Conservation (phyloP, 92 coral and sea anemone species). For the Zoanthus gigantus region DNA sequence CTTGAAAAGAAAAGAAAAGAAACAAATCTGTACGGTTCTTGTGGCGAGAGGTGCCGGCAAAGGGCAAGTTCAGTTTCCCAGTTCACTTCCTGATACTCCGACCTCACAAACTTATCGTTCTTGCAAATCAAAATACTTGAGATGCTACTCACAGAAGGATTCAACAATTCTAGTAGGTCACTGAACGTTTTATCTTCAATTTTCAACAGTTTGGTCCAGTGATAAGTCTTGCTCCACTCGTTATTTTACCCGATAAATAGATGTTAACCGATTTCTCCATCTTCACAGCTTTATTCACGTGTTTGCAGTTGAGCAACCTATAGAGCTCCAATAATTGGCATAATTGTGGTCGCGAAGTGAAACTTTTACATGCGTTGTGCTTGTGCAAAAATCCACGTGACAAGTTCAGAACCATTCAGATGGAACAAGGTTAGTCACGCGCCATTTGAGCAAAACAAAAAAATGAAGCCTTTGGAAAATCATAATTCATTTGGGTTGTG, state of each 20-base stretch:
- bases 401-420: too few relatives aligned
- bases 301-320: neutral
- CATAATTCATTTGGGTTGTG: too few relatives aligned
- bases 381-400: too few relatives aligned
- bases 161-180: neutral
- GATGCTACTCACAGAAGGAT: neutral
- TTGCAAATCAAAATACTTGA: neutral
- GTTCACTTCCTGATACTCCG: neutral
- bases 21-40: neutral
- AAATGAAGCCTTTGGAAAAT: too few relatives aligned
- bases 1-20: too few relatives aligned
- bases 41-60: neutral
- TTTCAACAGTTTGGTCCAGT: slow-evolving; percentile 3
- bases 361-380: too few relatives aligned
- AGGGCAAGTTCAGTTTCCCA: neutral
- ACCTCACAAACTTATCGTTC: neutral
- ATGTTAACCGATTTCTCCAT: neutral
- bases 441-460: too few relatives aligned
- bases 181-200: neutral
- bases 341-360: too few relatives aligned
- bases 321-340: neutral
- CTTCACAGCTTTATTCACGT: neutral
- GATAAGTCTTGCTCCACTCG: neutral
- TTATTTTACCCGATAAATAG: slow-evolving; percentile 5
- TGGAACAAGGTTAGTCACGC: too few relatives aligned